Conservation (phyloP, 2,888 invertebrate genomes). For the Itoplectis maculator region DNA sequence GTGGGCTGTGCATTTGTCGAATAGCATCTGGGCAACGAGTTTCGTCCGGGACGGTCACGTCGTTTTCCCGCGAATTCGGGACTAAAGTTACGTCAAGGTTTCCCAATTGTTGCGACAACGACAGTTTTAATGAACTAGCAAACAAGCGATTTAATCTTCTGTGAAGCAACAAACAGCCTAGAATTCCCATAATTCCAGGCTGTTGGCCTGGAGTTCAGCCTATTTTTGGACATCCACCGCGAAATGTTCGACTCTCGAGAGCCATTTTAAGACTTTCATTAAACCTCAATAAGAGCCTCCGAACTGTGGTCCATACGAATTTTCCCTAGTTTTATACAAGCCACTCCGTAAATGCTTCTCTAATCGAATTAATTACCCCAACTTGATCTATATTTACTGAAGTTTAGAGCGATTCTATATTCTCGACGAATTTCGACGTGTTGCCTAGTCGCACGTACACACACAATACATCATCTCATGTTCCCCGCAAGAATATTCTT, state of each 20-base stretch:
- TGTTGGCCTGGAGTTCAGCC: too few species aligned
- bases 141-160: not conserved
- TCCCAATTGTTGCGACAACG: not conserved
- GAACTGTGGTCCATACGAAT: not conserved
- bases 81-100: not conserved
- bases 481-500: too few species aligned
- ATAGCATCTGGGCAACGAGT: not conserved
- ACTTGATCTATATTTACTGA: not conserved
- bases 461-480: not conserved
- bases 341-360: not conserved
- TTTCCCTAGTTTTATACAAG: not conserved
- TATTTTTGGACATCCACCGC: not conserved
- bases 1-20: constrained; percentile 4
- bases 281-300: too few species aligned
- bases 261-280: not conserved
- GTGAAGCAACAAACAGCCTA: not conserved
- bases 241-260: not conserved
- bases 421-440: not conserved
- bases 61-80: not conserved
- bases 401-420: not conserved
- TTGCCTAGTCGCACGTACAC: not conserved
- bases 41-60: not conserved
- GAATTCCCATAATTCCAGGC: not conserved
- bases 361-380: not conserved
- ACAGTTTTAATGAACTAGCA: not conserved